phyloP scores from a whole-genome alignment of 2,888 invertebrate species.

The Ophioninae sp. region DNA sequence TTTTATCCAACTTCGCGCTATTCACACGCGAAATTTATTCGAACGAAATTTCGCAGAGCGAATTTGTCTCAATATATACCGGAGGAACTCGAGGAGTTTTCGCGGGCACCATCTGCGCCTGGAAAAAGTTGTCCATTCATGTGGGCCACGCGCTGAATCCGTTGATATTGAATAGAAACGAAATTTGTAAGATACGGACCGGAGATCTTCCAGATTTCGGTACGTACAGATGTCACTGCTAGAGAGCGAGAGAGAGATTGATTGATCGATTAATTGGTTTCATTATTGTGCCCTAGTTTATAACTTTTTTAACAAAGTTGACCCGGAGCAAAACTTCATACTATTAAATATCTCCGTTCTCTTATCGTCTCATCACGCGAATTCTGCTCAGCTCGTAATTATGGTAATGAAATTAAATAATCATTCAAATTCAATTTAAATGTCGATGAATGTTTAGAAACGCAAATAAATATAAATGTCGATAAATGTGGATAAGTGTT shows the following conservation, averaged over 20 bases:
- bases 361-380: too few relatives aligned
- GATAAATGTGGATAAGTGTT: too few relatives aligned
- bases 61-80: conserved; percentile 23
- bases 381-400: too few relatives aligned
- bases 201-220: background rate
- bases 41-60: conserved; percentile 18
- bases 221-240: background rate
- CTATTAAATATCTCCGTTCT: too few relatives aligned
- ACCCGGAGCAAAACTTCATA: too few relatives aligned
- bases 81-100: conserved; percentile 14
- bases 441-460: too few relatives aligned
- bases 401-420: too few relatives aligned
- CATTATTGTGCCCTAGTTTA: too few relatives aligned
- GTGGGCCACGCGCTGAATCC: conserved; percentile 9
- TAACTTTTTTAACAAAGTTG: too few relatives aligned
- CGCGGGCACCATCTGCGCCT: conserved; percentile 14
- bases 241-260: background rate
- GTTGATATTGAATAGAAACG: conserved; percentile 24
- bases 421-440: too few relatives aligned
- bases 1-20: background rate
- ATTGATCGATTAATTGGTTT: background rate
- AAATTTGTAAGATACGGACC: conserved; percentile 1
- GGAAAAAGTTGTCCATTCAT: conserved; percentile 18
- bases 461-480: too few relatives aligned
- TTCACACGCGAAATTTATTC: conserved; percentile 22